Percentiles rank a stretch among this genome's conserved stretches.
phyloP scores from a whole-genome alignment of 2,797 vertebrate species.

The Danio kyathit region DNA sequence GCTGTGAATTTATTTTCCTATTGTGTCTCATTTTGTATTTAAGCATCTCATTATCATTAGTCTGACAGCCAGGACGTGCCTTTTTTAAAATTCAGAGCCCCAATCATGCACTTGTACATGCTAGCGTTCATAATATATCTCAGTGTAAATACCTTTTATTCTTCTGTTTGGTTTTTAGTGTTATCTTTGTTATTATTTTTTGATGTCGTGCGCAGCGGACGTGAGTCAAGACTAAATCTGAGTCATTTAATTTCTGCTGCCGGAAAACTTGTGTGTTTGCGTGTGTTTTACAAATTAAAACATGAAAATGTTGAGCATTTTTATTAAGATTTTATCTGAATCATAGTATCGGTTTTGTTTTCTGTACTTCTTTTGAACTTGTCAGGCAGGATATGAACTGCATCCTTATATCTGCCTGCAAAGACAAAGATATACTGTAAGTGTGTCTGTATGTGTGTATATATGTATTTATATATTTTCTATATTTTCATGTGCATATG shows the following conservation, averaged over 20 bases:
- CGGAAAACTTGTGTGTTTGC: not conserved
- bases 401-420: constrained; percentile 8
- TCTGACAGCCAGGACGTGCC: constrained; percentile 56
- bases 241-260: constrained; percentile 39
- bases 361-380: not conserved
- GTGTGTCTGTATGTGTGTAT: not conserved
- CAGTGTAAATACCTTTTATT: constrained; percentile 58
- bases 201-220: constrained; percentile 76
- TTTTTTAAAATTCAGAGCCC: constrained; percentile 68
- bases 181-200: constrained; percentile 23
- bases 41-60: constrained; percentile 63
- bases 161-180: constrained; percentile 47
- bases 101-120: constrained; percentile 79
- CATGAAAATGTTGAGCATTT: not conserved
- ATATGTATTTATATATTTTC: constrained; percentile 15
- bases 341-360: not conserved
- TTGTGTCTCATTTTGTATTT: constrained; percentile 69
- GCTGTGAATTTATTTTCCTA: constrained; percentile 77
- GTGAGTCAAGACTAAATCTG: constrained; percentile 58
- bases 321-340: not conserved
- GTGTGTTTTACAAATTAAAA: not conserved
- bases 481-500: not conserved
- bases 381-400: not conserved
- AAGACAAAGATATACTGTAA: constrained; percentile 3
- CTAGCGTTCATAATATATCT: constrained; percentile 72